Evolutionary conservation across 2,113 vertebrate species (phyloP).

Genomic region (Pygoscelis antarcticus): DNA sequence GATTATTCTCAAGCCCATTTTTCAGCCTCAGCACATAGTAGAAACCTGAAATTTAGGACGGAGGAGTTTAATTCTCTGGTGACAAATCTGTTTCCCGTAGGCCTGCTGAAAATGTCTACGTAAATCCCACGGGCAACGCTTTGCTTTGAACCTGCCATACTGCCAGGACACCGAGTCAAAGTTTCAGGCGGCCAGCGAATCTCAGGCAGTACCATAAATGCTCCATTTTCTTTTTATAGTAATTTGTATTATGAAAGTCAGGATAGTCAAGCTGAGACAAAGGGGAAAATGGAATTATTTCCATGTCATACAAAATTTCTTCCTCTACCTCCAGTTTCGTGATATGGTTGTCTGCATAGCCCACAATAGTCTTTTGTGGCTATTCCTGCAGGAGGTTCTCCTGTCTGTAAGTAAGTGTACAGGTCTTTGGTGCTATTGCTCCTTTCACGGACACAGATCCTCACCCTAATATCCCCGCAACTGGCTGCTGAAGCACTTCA

Average conservation of each 20-base stretch:
- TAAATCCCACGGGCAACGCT: not conserved
- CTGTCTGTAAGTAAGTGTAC: accelerated
- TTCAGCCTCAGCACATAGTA: not conserved
- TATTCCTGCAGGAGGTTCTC: not conserved
- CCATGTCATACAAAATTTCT: not conserved
- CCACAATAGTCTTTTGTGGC: not conserved
- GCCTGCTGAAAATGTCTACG: accelerated
- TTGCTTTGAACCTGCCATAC: accelerated
- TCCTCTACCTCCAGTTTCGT: not conserved
- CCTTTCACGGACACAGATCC: not conserved
- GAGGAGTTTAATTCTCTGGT: no score
- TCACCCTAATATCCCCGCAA: not conserved
- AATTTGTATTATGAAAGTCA: not conserved
- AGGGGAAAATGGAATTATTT: not conserved
- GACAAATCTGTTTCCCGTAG: not conserved
- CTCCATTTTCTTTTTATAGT: not conserved
- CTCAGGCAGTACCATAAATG: not conserved
- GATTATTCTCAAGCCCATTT: not conserved
- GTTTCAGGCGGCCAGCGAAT: not conserved
- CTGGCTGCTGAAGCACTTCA: not conserved
- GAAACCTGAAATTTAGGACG: not conserved
- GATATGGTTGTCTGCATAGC: not conserved
- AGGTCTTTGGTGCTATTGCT: not conserved
- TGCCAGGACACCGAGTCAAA: accelerated
- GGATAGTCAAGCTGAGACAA: not conserved